A percentile compares a stretch with the other conserved stretches of the same genome.
phyloP scores from a whole-genome alignment of 2,888 invertebrate genomes.

The Actias luna region DNA sequence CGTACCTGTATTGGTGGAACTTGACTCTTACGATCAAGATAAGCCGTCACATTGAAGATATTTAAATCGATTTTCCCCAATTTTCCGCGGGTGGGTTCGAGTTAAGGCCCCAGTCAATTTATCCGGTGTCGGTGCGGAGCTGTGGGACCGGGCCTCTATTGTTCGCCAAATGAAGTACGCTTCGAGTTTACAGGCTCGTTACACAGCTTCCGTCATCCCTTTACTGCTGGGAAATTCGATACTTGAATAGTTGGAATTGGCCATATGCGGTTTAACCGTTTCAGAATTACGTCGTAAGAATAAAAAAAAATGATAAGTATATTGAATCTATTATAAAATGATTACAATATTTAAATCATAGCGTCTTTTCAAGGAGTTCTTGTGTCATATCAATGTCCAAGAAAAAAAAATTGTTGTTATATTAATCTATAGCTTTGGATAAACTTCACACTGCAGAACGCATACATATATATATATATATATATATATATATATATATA shows the following conservation, averaged over 20 bases:
- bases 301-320: not conserved
- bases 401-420: not conserved
- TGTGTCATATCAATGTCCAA: not conserved
- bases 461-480: no score
- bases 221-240: constrained; percentile 41
- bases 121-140: constrained; percentile 71
- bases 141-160: constrained; percentile 64
- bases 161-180: constrained; percentile 78
- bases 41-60: constrained; percentile 78
- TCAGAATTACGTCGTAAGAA: not conserved
- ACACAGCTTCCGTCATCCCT: constrained; percentile 63
- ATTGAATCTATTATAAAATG: not conserved
- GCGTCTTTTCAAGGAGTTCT: not conserved
- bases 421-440: not conserved
- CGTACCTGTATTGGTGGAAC: constrained; percentile 37
- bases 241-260: constrained; percentile 22
- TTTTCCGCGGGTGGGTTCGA: constrained; percentile 76
- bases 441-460: not conserved
- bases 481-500: no score
- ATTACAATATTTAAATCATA: not conserved
- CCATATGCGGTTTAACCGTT: constrained; percentile 27
- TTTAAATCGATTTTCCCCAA: constrained; percentile 81
- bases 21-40: constrained; percentile 68
- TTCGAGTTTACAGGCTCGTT: constrained; percentile 63
- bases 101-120: constrained; percentile 74